Evolutionary conservation across 2,113 vertebrate species (phyloP).

Genomic region (Arenaria interpres): DNA sequence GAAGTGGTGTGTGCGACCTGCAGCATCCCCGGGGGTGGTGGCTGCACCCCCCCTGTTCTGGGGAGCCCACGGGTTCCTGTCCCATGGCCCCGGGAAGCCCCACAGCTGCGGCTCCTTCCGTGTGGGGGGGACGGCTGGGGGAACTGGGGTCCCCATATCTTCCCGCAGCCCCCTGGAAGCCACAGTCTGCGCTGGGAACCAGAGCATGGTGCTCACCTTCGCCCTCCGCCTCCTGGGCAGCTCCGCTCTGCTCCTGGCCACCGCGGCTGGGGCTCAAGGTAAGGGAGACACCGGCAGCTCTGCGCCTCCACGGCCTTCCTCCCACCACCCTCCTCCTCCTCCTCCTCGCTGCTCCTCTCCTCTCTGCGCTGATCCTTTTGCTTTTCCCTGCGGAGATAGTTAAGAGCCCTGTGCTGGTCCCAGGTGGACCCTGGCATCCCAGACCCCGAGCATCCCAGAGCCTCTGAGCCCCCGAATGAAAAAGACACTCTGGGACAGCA

Average conservation of each 20-base stretch:
- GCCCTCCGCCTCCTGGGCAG: conserved; percentile 13
- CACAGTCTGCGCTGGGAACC: rapidly evolving
- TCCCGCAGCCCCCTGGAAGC: not conserved
- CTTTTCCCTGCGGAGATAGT: not conserved
- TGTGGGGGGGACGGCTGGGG: rapidly evolving
- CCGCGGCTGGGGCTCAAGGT: not conserved
- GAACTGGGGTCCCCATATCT: conserved; percentile 21
- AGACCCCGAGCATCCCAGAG: not conserved
- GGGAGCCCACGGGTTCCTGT: not conserved
- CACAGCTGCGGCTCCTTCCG: not conserved
- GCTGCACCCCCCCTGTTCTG: rapidly evolving
- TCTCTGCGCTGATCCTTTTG: not conserved
- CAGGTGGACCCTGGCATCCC: rapidly evolving
- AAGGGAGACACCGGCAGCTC: not conserved
- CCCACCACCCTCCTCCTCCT: not conserved
- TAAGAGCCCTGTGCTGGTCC: not conserved
- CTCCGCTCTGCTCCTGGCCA: not conserved
- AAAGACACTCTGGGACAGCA: not conserved
- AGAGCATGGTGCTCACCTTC: not conserved
- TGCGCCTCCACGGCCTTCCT: not conserved
- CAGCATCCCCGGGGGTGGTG: not conserved
- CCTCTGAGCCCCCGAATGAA: not conserved
- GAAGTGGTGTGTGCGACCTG: not conserved
- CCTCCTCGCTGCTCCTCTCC: not conserved
- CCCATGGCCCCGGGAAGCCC: not conserved